phyloP scores from a whole-genome alignment of 2,797 vertebrate genomes.

The Peromyscus aztecus region DNA sequence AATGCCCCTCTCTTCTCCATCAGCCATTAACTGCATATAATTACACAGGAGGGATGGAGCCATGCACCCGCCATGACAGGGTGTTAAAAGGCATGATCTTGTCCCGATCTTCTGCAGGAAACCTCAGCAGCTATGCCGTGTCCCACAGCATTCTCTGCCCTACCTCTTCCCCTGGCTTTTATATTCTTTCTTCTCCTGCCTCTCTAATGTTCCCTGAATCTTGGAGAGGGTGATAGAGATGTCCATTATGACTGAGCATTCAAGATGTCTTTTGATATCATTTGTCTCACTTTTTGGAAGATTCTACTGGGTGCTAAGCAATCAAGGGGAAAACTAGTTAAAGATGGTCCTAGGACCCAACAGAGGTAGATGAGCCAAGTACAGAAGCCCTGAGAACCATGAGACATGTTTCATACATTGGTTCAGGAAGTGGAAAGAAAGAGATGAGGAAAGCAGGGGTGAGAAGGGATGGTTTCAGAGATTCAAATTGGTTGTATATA shows the following conservation, averaged over 20 bases:
- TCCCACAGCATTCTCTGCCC: too few relatives aligned
- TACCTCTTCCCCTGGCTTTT: not conserved
- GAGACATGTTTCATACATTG: not conserved
- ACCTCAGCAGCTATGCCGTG: not conserved
- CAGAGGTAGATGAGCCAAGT: not conserved
- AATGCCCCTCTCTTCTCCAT: not conserved
- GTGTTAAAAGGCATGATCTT: not conserved
- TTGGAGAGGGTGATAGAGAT: not conserved
- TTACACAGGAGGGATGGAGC: not conserved
- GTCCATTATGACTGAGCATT: not conserved
- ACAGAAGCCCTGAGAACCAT: not conserved
- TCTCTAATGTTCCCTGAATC: not conserved
- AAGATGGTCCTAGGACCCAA: not conserved
- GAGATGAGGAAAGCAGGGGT: too few relatives aligned
- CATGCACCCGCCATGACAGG: not conserved
- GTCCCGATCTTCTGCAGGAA: not conserved
- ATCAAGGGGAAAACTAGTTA: not conserved
- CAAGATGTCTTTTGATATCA: not conserved
- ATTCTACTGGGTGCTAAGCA: not conserved
- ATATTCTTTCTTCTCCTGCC: not conserved
- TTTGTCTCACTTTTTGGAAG: slow-evolving; percentile 5
- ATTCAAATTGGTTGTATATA: not conserved
- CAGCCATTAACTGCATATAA: not conserved
- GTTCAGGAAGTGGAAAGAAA: not conserved
- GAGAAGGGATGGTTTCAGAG: not conserved